Evolutionary conservation across 2,113 vertebrate genomes (phyloP).

Genomic region (Microtus richardsoni): DNA sequence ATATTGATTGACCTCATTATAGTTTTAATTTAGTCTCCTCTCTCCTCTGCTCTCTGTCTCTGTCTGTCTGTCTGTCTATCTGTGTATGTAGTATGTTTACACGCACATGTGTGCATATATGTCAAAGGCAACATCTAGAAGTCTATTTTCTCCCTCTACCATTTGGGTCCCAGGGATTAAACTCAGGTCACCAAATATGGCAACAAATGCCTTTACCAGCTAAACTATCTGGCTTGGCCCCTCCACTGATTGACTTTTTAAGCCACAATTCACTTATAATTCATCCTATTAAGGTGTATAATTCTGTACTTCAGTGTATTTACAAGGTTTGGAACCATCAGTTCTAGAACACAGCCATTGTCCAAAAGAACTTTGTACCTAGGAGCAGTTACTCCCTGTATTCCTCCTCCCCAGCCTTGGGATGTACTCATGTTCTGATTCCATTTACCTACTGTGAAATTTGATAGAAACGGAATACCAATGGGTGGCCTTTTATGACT

Average conservation of each 20-base stretch:
- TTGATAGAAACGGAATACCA: background rate
- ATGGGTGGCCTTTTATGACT: background rate
- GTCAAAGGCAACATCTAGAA: background rate
- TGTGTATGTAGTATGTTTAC: background rate
- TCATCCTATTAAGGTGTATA: background rate
- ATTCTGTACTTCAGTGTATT: background rate
- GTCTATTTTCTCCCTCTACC: background rate
- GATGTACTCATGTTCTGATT: background rate
- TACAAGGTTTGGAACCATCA: conserved; percentile 16
- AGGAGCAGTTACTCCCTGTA: background rate
- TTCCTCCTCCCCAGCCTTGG: background rate
- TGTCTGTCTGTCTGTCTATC: background rate
- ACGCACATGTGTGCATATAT: background rate
- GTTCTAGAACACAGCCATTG: background rate
- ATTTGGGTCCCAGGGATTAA: background rate
- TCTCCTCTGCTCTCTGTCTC: background rate
- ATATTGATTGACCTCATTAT: background rate
- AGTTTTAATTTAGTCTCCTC: background rate
- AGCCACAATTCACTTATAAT: background rate
- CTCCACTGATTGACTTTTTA: background rate
- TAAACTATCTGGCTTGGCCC: background rate
- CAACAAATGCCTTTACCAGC: background rate
- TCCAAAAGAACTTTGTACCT: background rate
- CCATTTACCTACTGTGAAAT: background rate
- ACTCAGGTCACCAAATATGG: background rate